These are phyloP conservation scores for Eretmodus cyanostictus DNA, from an alignment of 2,113 vertebrate species.

Conservation along the genomic window DNA sequence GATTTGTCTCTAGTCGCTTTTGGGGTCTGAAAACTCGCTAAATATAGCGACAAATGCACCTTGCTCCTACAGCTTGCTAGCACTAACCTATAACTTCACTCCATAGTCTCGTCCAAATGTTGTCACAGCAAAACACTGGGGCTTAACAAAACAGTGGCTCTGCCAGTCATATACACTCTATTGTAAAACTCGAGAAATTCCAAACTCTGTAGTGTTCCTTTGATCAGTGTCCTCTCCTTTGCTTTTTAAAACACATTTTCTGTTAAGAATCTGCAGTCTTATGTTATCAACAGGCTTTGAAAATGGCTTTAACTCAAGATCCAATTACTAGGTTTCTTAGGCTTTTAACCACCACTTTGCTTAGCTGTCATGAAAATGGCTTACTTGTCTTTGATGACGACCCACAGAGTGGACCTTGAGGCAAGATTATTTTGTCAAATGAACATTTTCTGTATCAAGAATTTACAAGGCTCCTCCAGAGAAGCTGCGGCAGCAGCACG, in stretches of 20 bases:
- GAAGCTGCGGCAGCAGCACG: not conserved
- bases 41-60: not conserved
- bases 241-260: not conserved
- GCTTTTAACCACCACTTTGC: not conserved
- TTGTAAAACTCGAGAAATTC: not conserved
- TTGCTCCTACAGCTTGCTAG: not conserved
- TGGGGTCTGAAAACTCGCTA: not conserved
- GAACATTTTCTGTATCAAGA: not conserved
- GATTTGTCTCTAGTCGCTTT: not conserved
- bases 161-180: not conserved
- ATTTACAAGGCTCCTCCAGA: not conserved
- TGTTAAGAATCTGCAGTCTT: not conserved
- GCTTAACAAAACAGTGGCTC: not conserved
- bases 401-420: not conserved
- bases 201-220: not conserved
- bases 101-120: accelerated
- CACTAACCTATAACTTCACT: not conserved
- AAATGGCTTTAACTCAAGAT: not conserved
- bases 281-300: not conserved
- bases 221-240: not conserved
- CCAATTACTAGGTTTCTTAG: not conserved
- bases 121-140: not conserved
- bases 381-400: not conserved
- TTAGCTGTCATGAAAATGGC: not conserved
- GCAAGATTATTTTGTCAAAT: not conserved